These are phyloP conservation scores for Taenaris catops DNA, from an alignment of 2,888 invertebrate species.

Conservation along the genomic window DNA sequence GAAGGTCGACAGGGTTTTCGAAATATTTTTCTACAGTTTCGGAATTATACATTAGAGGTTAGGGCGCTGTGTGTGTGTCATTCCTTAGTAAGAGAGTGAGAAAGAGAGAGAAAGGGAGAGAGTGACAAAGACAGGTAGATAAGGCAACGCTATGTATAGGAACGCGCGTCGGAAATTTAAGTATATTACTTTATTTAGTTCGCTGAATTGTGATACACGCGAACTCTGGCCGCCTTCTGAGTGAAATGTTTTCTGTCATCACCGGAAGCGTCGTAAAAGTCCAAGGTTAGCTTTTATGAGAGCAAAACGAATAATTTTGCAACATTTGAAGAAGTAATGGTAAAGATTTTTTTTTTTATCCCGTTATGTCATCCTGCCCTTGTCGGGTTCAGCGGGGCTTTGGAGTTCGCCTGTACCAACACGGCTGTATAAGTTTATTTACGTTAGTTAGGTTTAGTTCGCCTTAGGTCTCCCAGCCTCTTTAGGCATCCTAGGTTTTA, in stretches of 20 bases:
- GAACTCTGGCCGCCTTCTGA: not conserved
- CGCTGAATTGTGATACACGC: not conserved
- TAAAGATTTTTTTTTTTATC: too few relatives aligned
- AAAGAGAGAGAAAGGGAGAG: too few relatives aligned
- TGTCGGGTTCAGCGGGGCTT: too few relatives aligned
- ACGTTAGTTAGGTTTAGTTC: slow-evolving; percentile 5
- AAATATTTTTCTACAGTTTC: slow-evolving; percentile 26
- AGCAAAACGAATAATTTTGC: too few relatives aligned
- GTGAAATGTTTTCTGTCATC: too few relatives aligned
- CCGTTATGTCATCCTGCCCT: too few relatives aligned
- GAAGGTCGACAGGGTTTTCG: slow-evolving; percentile 56
- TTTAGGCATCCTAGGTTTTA: slow-evolving; percentile 6
- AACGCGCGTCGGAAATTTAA: slow-evolving; percentile 2
- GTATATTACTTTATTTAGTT: not conserved
- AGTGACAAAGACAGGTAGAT: too few relatives aligned
- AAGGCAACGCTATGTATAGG: slow-evolving; percentile 12
- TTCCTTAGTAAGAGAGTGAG: slow-evolving; percentile 60
- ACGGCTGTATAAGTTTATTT: slow-evolving; percentile 1
- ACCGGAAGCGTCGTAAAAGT: too few relatives aligned
- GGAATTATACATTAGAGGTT: slow-evolving; percentile 28
- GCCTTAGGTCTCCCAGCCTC: not conserved
- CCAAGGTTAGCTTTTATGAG: too few relatives aligned
- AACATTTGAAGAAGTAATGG: too few relatives aligned
- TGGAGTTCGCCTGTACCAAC: not conserved
- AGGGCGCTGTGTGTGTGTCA: slow-evolving; percentile 41